Evolutionary conservation across 2,888 invertebrate species (phyloP).

Genomic region (Falcaria lacertinaria): DNA sequence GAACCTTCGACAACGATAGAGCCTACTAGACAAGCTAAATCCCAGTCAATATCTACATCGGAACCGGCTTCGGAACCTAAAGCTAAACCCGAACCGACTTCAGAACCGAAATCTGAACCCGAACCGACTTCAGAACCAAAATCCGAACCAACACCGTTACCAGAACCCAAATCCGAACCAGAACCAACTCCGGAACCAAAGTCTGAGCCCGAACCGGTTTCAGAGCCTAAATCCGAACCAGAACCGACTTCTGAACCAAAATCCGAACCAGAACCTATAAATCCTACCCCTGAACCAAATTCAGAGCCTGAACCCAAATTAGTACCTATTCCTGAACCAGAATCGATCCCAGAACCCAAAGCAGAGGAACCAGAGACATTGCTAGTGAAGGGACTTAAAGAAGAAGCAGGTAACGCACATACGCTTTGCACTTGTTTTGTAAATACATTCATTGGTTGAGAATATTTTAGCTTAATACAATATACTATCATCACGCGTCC

Average conservation of each 20-base stretch:
- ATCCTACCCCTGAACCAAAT: conserved; percentile 48
- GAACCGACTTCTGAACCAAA: conserved; percentile 61
- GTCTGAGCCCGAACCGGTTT: conserved; percentile 51
- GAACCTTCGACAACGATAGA: conserved; percentile 6
- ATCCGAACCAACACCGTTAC: conserved; percentile 56
- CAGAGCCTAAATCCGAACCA: conserved; percentile 49
- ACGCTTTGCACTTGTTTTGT: conserved; percentile 45
- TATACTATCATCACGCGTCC: too few relatives aligned
- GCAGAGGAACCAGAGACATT: conserved; percentile 71
- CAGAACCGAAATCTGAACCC: conserved; percentile 23
- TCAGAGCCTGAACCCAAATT: conserved; percentile 56
- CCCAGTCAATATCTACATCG: conserved; percentile 50
- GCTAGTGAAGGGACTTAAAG: conserved; percentile 73
- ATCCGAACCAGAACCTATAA: conserved; percentile 60
- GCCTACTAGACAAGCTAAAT: conserved; percentile 36
- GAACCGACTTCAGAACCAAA: conserved; percentile 50
- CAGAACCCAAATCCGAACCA: conserved; percentile 49
- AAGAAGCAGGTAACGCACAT: conserved; percentile 73
- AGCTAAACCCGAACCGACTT: conserved; percentile 54
- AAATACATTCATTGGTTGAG: conserved; percentile 4
- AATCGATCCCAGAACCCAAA: conserved; percentile 38
- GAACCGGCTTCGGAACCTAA: conserved; percentile 52
- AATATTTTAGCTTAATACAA: too few relatives aligned
- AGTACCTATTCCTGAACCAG: conserved; percentile 55
- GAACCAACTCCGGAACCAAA: conserved; percentile 52